Evolutionary conservation across 1,140 invertebrate species (phyloP), one percentile per base, ranked within the genome.

Genomic region (Eupristina koningsbergeri): DNA sequence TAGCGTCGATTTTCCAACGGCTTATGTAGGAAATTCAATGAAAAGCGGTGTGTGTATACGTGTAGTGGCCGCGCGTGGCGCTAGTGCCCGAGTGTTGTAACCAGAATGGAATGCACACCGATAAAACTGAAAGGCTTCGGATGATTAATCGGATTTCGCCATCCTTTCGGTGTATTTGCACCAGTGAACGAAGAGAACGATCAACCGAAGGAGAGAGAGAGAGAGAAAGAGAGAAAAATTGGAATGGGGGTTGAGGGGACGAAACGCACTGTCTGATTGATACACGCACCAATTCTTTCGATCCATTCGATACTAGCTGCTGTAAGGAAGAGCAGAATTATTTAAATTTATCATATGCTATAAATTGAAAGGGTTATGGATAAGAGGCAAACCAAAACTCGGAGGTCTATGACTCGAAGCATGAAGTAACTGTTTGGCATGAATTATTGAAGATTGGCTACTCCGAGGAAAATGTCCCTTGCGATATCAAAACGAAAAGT

Each of bases 81-180:
- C 26, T 58, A 15, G 5, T 58, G 15, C 47, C 22, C 53, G 9
- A 19, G 53, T 19, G 22, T 5, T 50, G 67, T 63, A 74, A 74
- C 45, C 36, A 3, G 47, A 29, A 29, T 26, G 69, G 31, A 63
- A 74, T 74, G 69, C 39, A 15, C 50, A 13, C 50, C 71, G 53
- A 61, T 81, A 71, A 75, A 63, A 81, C 50, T 63, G 63, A 73
- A 81, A 80, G 79, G 50, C 58, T 81, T 81, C 64, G 50, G 19
- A 74, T 81, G 80, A 74, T 74, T 81, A 81, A 74, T 74, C 69
- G 80, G 80, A 81, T 81, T 81, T 81, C 53, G 22, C 45, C 45
- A 22, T 45, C 41, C 67, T 71, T 31, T 41, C 36, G 67, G 67
- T 11, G 67, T 36, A 71, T 71, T 71, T 71, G 67, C 67, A 71